phyloP scores from a whole-genome alignment of 2,888 invertebrate species.

The Anthoptus insignis region DNA sequence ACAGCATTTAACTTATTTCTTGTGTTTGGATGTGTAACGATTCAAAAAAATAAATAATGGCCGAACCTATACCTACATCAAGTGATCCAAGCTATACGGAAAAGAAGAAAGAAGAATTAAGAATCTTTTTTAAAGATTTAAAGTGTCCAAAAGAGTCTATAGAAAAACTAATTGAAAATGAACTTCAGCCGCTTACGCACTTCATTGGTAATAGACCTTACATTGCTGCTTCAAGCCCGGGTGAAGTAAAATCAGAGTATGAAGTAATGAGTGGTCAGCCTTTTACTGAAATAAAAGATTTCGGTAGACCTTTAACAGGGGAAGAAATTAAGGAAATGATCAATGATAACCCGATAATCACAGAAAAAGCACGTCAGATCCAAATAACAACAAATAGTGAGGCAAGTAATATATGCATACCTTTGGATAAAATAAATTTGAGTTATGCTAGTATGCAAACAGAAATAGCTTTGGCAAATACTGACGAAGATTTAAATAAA shows the following conservation, averaged over 20 bases:
- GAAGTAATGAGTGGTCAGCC: constrained; percentile 83
- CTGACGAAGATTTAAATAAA: constrained; percentile 59
- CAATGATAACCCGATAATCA: constrained; percentile 70
- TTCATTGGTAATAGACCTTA: constrained; percentile 68
- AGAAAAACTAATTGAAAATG: constrained; percentile 74
- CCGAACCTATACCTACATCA: constrained; percentile 51
- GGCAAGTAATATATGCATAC: constrained; percentile 60
- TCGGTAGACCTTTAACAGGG: constrained; percentile 62
- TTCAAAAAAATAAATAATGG: constrained; percentile 48
- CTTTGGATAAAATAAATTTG: constrained; percentile 69
- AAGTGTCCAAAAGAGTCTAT: constrained; percentile 67
- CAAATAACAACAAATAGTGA: constrained; percentile 64
- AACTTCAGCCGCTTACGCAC: constrained; percentile 64
- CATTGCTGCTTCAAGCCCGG: constrained; percentile 69
- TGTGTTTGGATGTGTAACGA: not conserved
- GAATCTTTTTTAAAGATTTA: constrained; percentile 68
- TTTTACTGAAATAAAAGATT: constrained; percentile 70
- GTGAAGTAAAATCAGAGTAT: constrained; percentile 71
- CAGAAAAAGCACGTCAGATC: constrained; percentile 77
- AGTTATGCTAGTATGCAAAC: constrained; percentile 63
- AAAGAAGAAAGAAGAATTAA: constrained; percentile 68
- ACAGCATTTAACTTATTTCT: not conserved
- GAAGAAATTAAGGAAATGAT: constrained; percentile 70
- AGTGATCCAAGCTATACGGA: constrained; percentile 60
- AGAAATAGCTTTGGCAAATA: constrained; percentile 63